Conservation (phyloP, 2,888 invertebrate species). For the Syritta pipiens region DNA sequence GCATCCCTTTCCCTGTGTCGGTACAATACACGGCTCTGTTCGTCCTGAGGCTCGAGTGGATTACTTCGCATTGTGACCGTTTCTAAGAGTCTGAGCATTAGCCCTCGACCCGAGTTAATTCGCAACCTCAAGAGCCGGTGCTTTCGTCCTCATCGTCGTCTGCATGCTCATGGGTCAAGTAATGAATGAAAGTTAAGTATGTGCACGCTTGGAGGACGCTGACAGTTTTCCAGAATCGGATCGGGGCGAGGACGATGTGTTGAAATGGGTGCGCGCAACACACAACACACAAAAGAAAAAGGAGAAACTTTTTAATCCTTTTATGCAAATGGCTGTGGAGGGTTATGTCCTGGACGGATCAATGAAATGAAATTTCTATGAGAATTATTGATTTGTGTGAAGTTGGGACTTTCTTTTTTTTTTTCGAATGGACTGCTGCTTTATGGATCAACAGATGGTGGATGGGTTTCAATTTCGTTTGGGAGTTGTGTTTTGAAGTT, state of each 20-base stretch:
- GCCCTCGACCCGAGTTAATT: constrained; percentile 43
- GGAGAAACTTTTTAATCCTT: constrained; percentile 48
- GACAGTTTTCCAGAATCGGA: constrained; percentile 29
- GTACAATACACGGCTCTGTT: constrained; percentile 13
- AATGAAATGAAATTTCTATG: neutral
- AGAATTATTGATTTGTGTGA: constrained; percentile 28
- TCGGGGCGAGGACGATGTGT: neutral
- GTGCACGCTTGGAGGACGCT: constrained; percentile 28
- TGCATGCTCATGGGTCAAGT: constrained; percentile 52
- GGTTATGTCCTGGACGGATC: neutral
- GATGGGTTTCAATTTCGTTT: too few species aligned
- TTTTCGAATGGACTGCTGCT: neutral
- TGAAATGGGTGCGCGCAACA: constrained; percentile 13
- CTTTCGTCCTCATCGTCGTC: constrained; percentile 28
- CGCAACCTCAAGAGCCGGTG: constrained; percentile 41
- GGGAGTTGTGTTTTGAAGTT: neutral
- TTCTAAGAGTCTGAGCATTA: constrained; percentile 1
- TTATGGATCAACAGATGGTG: constrained; percentile 26
- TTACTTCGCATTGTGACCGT: constrained; percentile 32
- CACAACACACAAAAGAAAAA: neutral
- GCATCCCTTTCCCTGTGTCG: constrained; percentile 35
- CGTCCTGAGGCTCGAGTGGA: constrained; percentile 36
- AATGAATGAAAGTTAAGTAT: constrained; percentile 56
- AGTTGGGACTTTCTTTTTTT: constrained; percentile 1
- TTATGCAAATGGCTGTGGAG: constrained; percentile 34